Percentiles rank a stretch among this genome's conserved stretches.
Conservation (phyloP, 2,113 vertebrate genomes). For the Hyperoodon ampullatus region DNA sequence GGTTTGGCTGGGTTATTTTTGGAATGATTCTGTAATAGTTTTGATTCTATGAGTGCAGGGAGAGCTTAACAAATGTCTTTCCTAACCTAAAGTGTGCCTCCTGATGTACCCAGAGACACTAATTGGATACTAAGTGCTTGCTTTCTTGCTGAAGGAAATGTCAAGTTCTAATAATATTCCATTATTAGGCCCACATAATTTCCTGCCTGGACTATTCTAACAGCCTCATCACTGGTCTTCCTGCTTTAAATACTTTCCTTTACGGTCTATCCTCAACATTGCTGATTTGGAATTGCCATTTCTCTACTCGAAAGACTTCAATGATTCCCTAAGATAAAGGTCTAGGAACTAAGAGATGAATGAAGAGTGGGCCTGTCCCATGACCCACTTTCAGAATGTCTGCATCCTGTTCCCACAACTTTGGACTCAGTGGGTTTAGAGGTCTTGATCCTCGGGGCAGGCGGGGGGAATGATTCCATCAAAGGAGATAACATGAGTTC, state of each 20-base stretch:
- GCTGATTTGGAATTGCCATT: background rate
- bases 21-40: conserved; percentile 31
- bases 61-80: conserved; percentile 43
- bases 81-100: background rate
- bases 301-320: background rate
- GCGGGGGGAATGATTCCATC: background rate
- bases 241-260: background rate
- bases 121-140: conserved; percentile 44
- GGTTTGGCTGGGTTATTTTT: conserved; percentile 46
- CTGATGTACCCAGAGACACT: conserved; percentile 20
- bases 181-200: conserved; percentile 34
- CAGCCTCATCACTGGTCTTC: background rate
- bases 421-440: background rate
- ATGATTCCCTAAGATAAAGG: no score
- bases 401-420: background rate
- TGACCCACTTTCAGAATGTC: background rate
- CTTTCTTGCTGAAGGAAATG: conserved; percentile 48
- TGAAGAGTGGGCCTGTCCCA: fast-evolving
- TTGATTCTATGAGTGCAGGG: background rate
- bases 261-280: background rate
- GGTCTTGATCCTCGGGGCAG: fast-evolving
- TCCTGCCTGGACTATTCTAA: conserved; percentile 27
- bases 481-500: no score
- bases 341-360: background rate
- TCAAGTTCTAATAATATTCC: conserved; percentile 50